These are phyloP conservation scores for Antennarius maculatus DNA, from an alignment of 2,797 vertebrate species.

Conservation along the genomic window DNA sequence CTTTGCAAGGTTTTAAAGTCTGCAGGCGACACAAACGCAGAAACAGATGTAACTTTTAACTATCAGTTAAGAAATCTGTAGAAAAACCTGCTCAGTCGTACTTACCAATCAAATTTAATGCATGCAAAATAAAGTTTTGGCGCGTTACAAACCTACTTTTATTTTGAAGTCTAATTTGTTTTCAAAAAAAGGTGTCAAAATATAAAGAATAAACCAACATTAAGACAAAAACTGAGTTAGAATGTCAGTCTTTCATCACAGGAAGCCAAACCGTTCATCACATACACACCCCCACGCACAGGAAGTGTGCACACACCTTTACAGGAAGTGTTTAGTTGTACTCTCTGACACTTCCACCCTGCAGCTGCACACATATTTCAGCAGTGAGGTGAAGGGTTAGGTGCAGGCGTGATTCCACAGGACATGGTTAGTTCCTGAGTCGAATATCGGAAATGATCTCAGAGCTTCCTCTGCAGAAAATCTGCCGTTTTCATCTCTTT, in stretches of 20 bases:
- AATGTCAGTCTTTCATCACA: conserved; percentile 40
- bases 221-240: too few species aligned
- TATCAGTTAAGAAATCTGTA: too few species aligned
- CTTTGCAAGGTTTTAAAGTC: conserved; percentile 25
- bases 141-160: neutral
- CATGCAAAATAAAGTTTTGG: neutral
- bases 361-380: conserved; percentile 66
- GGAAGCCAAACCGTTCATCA: conserved; percentile 44
- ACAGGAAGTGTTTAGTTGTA: conserved; percentile 73
- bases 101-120: neutral
- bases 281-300: conserved; percentile 24
- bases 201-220: too few species aligned
- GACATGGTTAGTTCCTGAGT: conserved; percentile 68
- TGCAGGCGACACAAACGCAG: conserved; percentile 15
- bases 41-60: neutral
- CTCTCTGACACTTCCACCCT: conserved; percentile 62
- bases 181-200: too few species aligned
- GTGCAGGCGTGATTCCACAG: conserved; percentile 65
- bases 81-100: neutral
- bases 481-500: conserved; percentile 41
- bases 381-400: conserved; percentile 61
- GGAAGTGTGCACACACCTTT: conserved; percentile 73
- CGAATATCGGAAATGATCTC: conserved; percentile 75
- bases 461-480: conserved; percentile 65
- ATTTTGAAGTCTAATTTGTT: too few species aligned